Base-by-base conservation (phyloP, 2,888 invertebrate species). In the Carterocephalus palaemon region DNA sequence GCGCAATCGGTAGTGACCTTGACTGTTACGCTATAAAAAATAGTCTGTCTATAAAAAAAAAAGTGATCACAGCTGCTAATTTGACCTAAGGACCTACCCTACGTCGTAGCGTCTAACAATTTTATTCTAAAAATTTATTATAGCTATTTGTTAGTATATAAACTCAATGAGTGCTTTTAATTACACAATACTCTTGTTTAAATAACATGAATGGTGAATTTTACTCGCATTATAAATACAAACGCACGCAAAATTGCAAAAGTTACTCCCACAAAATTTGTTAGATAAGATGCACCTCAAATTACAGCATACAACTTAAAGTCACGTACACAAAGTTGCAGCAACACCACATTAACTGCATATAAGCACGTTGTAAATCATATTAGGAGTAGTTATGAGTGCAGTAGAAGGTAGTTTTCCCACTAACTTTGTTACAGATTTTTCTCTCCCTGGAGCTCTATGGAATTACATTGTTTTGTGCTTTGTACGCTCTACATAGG, bases 301-400 rank as follows among this genome's bases (percentile, higher is more conserved):
- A 45, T 45, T 45, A 45, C 37, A 24, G 37, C 37, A 24, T 37
- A 19, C 45, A 45, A 45, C 45, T 45, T 19, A 37, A 37, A 45
- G 37, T 37, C 45, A 45, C 45, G 45, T 45, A 45, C 37, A 37
- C 29, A 37, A 43, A 43, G 29, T 43, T 43, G 36, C 24, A 31
- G 28, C 37, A 45, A 37, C 45, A 45, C 31, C 32, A 45, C 45
- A 45, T 45, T 45, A 45, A 45, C 37, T 45, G 45, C 45, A 45
- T 45, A 45, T 45, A 45, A 45, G 37, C 45, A 45, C 45, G 37
- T 38, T 45, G 37, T 45, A 45, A 45, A 45, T 45, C 45, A 45
- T 38, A 45, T 45, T 45, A 45, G 19, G 4, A 23, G 37, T 45
- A 45, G 45, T 37, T 45, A 37, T 31, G 43, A 37, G 37, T 29